These are phyloP conservation scores for Lepidotrigona ventralis DNA, from an alignment of 1,140 invertebrate genomes.

Conservation along the genomic window DNA sequence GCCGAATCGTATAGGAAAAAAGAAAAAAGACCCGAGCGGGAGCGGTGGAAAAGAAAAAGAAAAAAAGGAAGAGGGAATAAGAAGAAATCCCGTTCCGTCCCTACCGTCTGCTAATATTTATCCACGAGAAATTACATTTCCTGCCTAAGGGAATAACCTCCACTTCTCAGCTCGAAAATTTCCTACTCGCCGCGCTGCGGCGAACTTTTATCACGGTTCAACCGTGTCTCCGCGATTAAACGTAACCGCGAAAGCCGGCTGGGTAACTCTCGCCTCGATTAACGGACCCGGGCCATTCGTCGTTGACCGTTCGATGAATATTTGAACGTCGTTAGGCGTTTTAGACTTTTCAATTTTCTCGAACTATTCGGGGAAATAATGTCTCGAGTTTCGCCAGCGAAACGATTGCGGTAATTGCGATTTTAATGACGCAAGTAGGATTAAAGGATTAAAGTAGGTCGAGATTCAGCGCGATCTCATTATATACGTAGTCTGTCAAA, in stretches of 20 bases:
- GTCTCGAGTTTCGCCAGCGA: too few species aligned
- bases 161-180: background rate
- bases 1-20: constrained; percentile 2
- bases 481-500: too few species aligned
- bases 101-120: constrained; percentile 27
- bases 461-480: background rate
- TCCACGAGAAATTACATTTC: constrained; percentile 42
- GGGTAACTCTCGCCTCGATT: background rate
- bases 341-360: background rate
- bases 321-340: background rate
- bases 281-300: background rate
- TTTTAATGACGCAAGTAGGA: too few species aligned
- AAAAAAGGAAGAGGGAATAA: background rate
- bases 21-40: too few species aligned
- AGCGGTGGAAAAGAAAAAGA: background rate
- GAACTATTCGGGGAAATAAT: background rate
- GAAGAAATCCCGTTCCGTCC: background rate
- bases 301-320: background rate
- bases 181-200: background rate
- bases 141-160: constrained; percentile 9
- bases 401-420: background rate
- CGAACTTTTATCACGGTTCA: background rate
- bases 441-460: too few species aligned
- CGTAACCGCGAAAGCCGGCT: background rate
- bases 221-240: constrained; percentile 13